A percentile compares a stretch with the other conserved stretches of the same genome.
Evolutionary conservation across 53 echinoderm and acorn worm species (phyloP).

Genomic region (Apostichopus leukothele): DNA sequence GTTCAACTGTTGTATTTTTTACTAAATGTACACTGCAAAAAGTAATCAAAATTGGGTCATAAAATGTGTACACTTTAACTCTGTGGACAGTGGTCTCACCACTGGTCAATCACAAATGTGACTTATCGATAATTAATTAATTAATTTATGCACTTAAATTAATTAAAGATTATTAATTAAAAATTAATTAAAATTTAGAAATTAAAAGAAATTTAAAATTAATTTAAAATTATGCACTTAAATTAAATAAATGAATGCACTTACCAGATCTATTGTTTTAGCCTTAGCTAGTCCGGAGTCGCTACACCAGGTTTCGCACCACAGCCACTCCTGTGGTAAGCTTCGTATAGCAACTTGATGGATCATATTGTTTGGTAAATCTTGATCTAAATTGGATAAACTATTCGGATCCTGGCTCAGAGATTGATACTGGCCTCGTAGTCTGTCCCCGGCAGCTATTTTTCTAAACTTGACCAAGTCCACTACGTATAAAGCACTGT

Average conservation of each 20-base stretch:
- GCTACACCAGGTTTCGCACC: conserved; percentile 99
- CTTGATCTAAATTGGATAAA: conserved; percentile 93
- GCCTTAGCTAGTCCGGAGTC: conserved; percentile 67
- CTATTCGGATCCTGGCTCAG: conserved; percentile 97
- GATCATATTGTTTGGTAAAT: conserved; percentile 97
- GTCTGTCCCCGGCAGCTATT: conserved; percentile 91
- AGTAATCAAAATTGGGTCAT: too few species aligned
- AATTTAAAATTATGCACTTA: too few species aligned
- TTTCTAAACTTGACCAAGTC: conserved; percentile 94
- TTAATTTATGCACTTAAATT: too few species aligned
- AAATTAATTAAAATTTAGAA: too few species aligned
- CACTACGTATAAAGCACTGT: conserved; percentile 94
- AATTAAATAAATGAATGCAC: background rate
- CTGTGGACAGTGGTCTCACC: too few species aligned
- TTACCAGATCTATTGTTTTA: conserved; percentile 96
- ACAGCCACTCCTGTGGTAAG: conserved; percentile 95
- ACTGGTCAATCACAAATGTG: too few species aligned
- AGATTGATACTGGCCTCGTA: conserved; percentile 98
- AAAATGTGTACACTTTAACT: too few species aligned
- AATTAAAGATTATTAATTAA: too few species aligned
- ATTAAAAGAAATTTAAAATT: too few species aligned
- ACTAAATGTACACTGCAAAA: too few species aligned
- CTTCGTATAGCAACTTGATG: conserved; percentile 91
- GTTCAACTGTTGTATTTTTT: too few species aligned
- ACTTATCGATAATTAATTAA: too few species aligned